These are phyloP conservation scores for Eristalis intricaria DNA, from an alignment of 2,888 invertebrate species.

Conservation along the genomic window DNA sequence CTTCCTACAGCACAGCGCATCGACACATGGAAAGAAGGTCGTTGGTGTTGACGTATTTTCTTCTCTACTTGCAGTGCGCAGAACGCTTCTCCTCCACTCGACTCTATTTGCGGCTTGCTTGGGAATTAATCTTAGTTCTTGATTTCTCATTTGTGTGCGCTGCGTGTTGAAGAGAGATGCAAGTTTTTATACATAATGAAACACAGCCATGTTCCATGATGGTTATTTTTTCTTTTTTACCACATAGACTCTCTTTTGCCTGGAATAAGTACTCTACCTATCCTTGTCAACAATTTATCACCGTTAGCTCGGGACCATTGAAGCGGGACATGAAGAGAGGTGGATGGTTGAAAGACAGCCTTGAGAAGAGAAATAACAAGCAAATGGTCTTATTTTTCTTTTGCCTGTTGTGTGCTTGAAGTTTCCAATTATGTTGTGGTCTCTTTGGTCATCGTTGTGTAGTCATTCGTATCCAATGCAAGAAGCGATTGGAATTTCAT, in stretches of 20 bases:
- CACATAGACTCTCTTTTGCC: slow-evolving; percentile 36
- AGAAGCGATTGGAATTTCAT: slow-evolving; percentile 38
- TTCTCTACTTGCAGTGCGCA: slow-evolving; percentile 31
- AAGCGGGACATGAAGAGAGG: not conserved
- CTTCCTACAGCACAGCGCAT: not conserved
- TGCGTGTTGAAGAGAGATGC: slow-evolving; percentile 20
- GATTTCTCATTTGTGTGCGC: slow-evolving; percentile 16
- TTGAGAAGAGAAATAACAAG: slow-evolving; percentile 58
- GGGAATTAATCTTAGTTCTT: slow-evolving; percentile 34
- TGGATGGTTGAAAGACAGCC: slow-evolving; percentile 61
- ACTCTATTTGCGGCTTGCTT: slow-evolving; percentile 9
- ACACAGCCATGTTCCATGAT: slow-evolving; percentile 27
- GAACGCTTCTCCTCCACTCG: slow-evolving; percentile 31
- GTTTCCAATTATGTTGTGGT: slow-evolving; percentile 57
- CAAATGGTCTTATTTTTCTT: slow-evolving; percentile 9
- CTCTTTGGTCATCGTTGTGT: slow-evolving; percentile 31
- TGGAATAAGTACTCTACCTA: slow-evolving; percentile 26
- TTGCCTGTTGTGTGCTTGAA: slow-evolving; percentile 22
- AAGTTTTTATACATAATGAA: slow-evolving; percentile 23
- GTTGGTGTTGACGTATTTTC: slow-evolving; percentile 42
- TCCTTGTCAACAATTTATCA: slow-evolving; percentile 66
- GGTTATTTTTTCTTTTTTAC: not conserved
- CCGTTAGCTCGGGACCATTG: slow-evolving; percentile 58
- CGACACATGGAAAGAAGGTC: slow-evolving; percentile 47
- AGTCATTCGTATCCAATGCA: slow-evolving; percentile 28